Conservation (phyloP, 1,140 invertebrate species). For the Cephus cinctus region DNA sequence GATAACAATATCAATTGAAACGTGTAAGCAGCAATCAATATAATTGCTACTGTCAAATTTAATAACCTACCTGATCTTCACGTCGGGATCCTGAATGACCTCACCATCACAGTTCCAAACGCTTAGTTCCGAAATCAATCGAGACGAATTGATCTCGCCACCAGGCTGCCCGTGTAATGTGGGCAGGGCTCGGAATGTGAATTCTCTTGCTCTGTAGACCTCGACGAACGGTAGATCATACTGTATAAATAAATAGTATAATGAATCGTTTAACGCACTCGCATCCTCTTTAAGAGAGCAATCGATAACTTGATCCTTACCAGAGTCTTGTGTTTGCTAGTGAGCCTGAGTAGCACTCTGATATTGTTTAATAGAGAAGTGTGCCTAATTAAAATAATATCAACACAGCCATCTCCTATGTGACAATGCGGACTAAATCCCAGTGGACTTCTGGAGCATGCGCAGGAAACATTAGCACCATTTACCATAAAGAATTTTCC, state of each 20-base stretch:
- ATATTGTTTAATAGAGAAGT: slow-evolving; percentile 75
- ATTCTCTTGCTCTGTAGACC: slow-evolving; percentile 72
- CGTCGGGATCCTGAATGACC: slow-evolving; percentile 66
- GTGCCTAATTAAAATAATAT: slow-evolving; percentile 75
- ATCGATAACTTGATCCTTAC: slow-evolving; percentile 52
- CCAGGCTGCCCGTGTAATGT: slow-evolving; percentile 31
- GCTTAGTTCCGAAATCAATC: slow-evolving; percentile 51
- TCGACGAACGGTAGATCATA: slow-evolving; percentile 78
- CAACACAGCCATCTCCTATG: slow-evolving; percentile 78
- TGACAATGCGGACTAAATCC: slow-evolving; percentile 80
- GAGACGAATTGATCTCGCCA: slow-evolving; percentile 34
- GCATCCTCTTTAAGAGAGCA: no score
- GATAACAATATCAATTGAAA: slow-evolving; percentile 6
- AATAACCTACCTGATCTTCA: slow-evolving; percentile 65
- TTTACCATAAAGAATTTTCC: slow-evolving; percentile 79
- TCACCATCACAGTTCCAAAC: slow-evolving; percentile 90
- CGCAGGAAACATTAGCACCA: slow-evolving; percentile 77
- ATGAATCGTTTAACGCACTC: no score
- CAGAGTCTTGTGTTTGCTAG: slow-evolving; percentile 60
- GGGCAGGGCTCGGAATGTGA: slow-evolving; percentile 65
- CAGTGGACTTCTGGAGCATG: slow-evolving; percentile 70
- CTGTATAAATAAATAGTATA: slow-evolving; percentile 46
- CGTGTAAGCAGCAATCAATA: slow-evolving; percentile 5
- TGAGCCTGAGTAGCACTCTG: slow-evolving; percentile 65
- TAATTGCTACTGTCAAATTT: neutral